A percentile compares a stretch with the other conserved stretches of the same genome.
These are phyloP conservation scores for Tenthredo scrophulariae DNA, from an alignment of 2,888 invertebrate species.

Conservation along the genomic window DNA sequence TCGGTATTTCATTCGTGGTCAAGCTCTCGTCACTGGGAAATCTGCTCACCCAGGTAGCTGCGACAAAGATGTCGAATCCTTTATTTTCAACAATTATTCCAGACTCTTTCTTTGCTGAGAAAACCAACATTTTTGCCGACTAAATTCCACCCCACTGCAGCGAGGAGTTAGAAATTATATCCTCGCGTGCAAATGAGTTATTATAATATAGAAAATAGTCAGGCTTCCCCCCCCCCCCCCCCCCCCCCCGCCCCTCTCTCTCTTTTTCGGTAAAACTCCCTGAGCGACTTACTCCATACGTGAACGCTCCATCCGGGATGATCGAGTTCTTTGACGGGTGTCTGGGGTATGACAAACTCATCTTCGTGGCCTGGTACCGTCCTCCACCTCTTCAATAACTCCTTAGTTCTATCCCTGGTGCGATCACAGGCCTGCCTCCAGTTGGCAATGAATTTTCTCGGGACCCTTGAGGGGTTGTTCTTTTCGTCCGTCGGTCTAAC, in stretches of 20 bases:
- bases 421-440: slow-evolving; percentile 89
- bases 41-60: slow-evolving; percentile 88
- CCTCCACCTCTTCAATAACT: slow-evolving; percentile 86
- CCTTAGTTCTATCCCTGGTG: slow-evolving; percentile 87
- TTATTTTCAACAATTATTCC: background rate
- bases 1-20: slow-evolving; percentile 57
- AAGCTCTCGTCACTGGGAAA: slow-evolving; percentile 82
- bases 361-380: slow-evolving; percentile 83
- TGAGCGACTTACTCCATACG: slow-evolving; percentile 84
- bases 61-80: slow-evolving; percentile 42
- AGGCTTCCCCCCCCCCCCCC: no score
- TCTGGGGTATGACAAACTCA: slow-evolving; percentile 60
- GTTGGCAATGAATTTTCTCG: slow-evolving; percentile 86
- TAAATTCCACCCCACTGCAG: background rate
- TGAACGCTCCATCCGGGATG: slow-evolving; percentile 87
- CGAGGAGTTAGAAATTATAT: background rate
- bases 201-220: background rate
- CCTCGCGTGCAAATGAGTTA: background rate
- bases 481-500: slow-evolving; percentile 58
- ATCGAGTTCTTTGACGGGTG: slow-evolving; percentile 58
- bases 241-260: no score
- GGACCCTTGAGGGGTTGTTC: slow-evolving; percentile 80
- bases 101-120: background rate
- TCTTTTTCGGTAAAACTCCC: background rate
- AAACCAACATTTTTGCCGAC: background rate